These are phyloP conservation scores for Colletes latitarsis DNA, from an alignment of 1,140 invertebrate species.

Conservation along the genomic window DNA sequence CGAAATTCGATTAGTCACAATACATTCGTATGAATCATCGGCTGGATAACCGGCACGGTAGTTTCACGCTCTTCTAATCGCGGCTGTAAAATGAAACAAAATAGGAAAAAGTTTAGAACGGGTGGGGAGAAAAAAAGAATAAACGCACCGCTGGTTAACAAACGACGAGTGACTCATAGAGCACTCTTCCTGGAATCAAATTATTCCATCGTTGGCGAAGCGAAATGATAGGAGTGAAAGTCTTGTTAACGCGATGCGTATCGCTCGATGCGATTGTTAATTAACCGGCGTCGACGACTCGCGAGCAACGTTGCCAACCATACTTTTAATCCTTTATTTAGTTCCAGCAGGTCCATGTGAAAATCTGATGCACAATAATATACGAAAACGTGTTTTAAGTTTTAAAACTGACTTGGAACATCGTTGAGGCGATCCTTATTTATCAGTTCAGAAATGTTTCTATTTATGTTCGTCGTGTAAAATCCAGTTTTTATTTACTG, in stretches of 20 bases:
- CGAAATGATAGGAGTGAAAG: slow-evolving; percentile 52
- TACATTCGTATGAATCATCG: slow-evolving; percentile 20
- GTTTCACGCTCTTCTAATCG: slow-evolving; percentile 28
- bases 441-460: no score
- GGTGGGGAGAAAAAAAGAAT: background rate
- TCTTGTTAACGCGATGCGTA: slow-evolving; percentile 29
- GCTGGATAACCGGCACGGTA: background rate
- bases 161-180: slow-evolving; percentile 7
- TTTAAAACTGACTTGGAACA: no score
- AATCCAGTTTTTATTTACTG: no score
- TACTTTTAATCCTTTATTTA: no score
- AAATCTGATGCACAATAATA: no score
- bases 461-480: no score
- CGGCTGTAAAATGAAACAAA: background rate
- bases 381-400: no score
- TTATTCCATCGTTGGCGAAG: slow-evolving; percentile 30
- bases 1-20: slow-evolving; percentile 11
- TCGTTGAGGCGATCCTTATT: no score
- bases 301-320: background rate
- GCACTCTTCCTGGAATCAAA: slow-evolving; percentile 36
- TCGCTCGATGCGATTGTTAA: slow-evolving; percentile 48
- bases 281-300: slow-evolving; percentile 13
- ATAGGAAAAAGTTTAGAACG: background rate
- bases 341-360: no score
- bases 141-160: background rate